These are phyloP conservation scores for Nomada ferruginata DNA, from an alignment of 2,888 invertebrate species.

Conservation along the genomic window DNA sequence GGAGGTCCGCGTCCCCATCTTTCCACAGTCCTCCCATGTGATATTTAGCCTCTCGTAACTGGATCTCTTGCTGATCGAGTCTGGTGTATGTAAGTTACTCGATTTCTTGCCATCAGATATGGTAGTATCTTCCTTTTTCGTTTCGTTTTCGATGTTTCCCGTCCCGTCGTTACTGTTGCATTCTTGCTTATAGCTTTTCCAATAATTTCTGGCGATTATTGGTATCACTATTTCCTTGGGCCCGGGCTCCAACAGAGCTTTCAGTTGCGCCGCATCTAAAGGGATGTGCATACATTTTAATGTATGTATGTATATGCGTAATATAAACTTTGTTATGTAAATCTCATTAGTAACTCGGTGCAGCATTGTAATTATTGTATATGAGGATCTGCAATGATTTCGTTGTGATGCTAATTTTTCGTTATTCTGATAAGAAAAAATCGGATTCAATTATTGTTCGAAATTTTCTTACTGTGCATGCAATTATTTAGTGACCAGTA, in stretches of 20 bases:
- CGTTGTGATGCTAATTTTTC: not conserved
- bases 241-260: not conserved
- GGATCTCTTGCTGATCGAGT: constrained; percentile 62
- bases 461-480: too few relatives aligned
- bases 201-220: not conserved
- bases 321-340: not conserved
- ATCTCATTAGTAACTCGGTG: not conserved
- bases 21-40: constrained; percentile 62
- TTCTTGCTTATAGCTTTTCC: not conserved
- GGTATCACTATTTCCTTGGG: not conserved
- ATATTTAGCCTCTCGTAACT: constrained; percentile 66
- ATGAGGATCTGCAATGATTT: not conserved
- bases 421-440: too few relatives aligned
- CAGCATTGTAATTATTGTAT: too few relatives aligned
- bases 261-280: constrained; percentile 40
- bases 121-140: constrained; percentile 28
- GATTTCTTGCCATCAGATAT: constrained; percentile 32
- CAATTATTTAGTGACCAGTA: too few relatives aligned
- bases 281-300: not conserved
- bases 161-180: constrained; percentile 19
- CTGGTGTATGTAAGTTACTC: constrained; percentile 20
- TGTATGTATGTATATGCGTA: not conserved
- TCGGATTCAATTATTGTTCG: too few relatives aligned
- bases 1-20: constrained; percentile 44
- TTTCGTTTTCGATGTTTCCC: constrained; percentile 13